These are phyloP conservation scores for Drosophila sordidula DNA, from an alignment of 2,888 invertebrate species.

Conservation along the genomic window DNA sequence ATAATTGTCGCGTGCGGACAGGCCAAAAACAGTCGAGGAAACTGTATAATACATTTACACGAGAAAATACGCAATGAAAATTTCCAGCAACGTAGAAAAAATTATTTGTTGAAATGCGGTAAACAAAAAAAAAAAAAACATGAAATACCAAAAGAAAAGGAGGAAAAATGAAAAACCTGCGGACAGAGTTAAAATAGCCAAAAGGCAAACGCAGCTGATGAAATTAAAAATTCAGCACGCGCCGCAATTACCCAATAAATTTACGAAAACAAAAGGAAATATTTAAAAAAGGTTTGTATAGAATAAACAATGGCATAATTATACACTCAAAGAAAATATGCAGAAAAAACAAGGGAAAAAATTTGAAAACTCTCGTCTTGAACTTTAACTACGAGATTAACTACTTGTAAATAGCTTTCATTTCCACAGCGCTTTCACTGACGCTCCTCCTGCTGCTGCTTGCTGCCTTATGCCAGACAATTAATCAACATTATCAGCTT, in stretches of 20 bases:
- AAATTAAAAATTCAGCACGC: slow-evolving; percentile 54
- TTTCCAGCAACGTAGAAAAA: slow-evolving; percentile 23
- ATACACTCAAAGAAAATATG: slow-evolving; percentile 8
- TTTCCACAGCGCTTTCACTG: slow-evolving; percentile 10
- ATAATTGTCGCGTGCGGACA: slow-evolving; percentile 69
- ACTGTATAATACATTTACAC: slow-evolving; percentile 21
- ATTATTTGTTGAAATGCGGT: slow-evolving; percentile 27
- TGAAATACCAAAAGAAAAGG: not conserved
- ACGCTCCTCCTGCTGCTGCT: not conserved
- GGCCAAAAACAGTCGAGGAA: slow-evolving; percentile 27
- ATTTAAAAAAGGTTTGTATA: not conserved
- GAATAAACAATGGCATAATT: slow-evolving; percentile 6
- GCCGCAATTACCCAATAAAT: slow-evolving; percentile 32
- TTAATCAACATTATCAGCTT: slow-evolving; percentile 75
- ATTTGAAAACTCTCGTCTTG: not conserved
- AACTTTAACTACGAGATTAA: not conserved
- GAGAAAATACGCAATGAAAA: slow-evolving; percentile 34
- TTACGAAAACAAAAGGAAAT: not conserved
- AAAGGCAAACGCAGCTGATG: slow-evolving; percentile 27
- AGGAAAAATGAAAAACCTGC: slow-evolving; percentile 11
- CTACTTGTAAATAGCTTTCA: slow-evolving; percentile 1
- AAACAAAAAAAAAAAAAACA: slow-evolving; percentile 21
- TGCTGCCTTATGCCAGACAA: slow-evolving; percentile 19
- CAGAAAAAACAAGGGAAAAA: not conserved
- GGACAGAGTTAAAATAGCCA: slow-evolving; percentile 22